phyloP scores from a whole-genome alignment of 2,888 invertebrate species.

The Poecilus cupreus region DNA sequence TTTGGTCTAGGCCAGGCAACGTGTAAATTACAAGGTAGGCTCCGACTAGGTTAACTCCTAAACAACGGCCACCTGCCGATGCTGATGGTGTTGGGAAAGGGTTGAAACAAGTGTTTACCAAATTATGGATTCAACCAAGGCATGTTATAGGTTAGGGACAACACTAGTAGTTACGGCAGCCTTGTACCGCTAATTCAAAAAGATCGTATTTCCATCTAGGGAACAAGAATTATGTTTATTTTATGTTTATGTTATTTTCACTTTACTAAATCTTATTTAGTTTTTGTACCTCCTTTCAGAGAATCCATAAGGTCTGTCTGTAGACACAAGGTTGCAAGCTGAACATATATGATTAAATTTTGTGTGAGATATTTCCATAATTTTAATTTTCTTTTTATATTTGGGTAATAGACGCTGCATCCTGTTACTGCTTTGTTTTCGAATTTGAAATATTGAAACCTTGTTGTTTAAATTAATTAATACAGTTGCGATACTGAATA shows the following conservation, averaged over 20 bases:
- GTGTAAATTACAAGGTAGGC: slow-evolving; percentile 51
- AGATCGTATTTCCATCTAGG: slow-evolving; percentile 41
- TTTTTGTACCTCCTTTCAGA: background rate
- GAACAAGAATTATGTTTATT: slow-evolving; percentile 35
- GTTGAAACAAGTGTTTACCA: slow-evolving; percentile 60
- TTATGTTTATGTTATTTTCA: background rate
- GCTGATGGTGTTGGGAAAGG: slow-evolving; percentile 32
- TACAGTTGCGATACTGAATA: too few species aligned
- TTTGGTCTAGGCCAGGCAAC: background rate
- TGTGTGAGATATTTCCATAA: too few species aligned
- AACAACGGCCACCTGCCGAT: slow-evolving; percentile 31
- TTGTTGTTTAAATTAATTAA: too few species aligned
- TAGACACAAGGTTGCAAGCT: background rate
- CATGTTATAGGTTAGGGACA: slow-evolving; percentile 44
- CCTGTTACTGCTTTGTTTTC: too few species aligned
- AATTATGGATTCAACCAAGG: slow-evolving; percentile 54
- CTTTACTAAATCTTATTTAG: background rate
- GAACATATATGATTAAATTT: too few species aligned
- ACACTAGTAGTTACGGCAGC: slow-evolving; percentile 55
- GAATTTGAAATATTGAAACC: too few species aligned
- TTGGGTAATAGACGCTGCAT: too few species aligned
- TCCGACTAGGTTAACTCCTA: slow-evolving; percentile 21
- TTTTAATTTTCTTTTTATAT: too few species aligned
- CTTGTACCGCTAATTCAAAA: slow-evolving; percentile 56
- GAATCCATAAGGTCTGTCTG: background rate